Evolutionary conservation across 2,888 invertebrate genomes (phyloP), one percentile per base, ranked within the genome.

Genomic region (Agrotis clavis): DNA sequence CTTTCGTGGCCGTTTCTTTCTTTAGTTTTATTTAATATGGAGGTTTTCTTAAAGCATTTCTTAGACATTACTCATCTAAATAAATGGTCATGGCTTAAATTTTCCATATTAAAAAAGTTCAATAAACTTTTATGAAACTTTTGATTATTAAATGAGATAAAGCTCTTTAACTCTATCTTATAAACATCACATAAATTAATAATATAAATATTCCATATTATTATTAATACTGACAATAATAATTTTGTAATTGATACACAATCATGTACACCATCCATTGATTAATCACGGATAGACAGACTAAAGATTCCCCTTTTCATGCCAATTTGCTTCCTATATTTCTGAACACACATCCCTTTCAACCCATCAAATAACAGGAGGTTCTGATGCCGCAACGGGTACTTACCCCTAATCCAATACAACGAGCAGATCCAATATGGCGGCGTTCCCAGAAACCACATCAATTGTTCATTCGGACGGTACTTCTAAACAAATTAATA

Each of bases 401-500:
- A 67, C 73, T 77, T 73, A 72, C 45, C 45, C 59, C 64, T 77
- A 80, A 85, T 78, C 77, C 73, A 78, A 79, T 71, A 84, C 67
- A 79, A 74, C 54, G 67, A 59, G 47, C 63, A 64, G 73, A 68
- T 78, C 63, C 79, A 76, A 84, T 74, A 79, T 81, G 76, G 78
- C 80, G 68, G 67, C 78, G 76, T 78, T 67, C 61, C 73, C 68
- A 83, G 83, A 81, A 88, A 89, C 90, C 91, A 84, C 90, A 87
- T 85, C 88, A 87, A 91, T 89, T 89, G 89, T 90, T 90, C 90
- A 87, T 81, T 80, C 85, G 79, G 81, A 77, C 78, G 84, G 84
- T 87, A 86, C 87, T 71, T 86, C 88, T 90, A 89, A 89, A 89
- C 88, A 88, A 90, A 92, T 91, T 90, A 90, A 88, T 90, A 86